Percentiles rank a stretch among this genome's conserved stretches.
Conservation (phyloP, 2,888 invertebrate species). For the Campoletis raptor region DNA sequence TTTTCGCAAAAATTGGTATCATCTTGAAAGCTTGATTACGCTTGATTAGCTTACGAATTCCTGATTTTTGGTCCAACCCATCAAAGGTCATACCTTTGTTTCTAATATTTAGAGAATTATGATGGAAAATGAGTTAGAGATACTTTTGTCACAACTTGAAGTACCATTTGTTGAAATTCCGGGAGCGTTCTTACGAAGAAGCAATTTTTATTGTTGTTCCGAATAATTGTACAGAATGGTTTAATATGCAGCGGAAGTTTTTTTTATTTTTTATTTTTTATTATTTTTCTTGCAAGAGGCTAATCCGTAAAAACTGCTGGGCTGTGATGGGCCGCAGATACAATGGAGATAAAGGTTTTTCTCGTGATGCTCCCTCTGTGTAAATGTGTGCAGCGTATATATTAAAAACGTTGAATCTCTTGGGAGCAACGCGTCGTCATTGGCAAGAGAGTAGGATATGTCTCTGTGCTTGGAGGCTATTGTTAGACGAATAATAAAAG, state of each 20-base stretch:
- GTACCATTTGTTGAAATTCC: background rate
- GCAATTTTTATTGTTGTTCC: background rate
- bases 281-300: conserved; percentile 25
- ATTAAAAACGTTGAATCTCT: conserved; percentile 59
- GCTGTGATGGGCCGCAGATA: background rate
- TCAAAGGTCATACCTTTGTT: background rate
- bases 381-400: conserved; percentile 35
- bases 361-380: conserved; percentile 16
- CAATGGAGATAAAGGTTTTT: conserved; percentile 31
- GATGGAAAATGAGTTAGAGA: background rate
- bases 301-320: conserved; percentile 25
- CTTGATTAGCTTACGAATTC: background rate
- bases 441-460: conserved; percentile 56
- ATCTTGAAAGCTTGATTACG: background rate
- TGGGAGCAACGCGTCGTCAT: conserved; percentile 56
- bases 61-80: background rate
- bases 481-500: conserved; percentile 63
- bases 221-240: background rate
- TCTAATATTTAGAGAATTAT: background rate
- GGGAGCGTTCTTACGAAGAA: background rate
- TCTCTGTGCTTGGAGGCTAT: conserved; percentile 51
- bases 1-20: background rate
- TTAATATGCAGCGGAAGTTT: background rate
- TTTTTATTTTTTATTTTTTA: background rate
- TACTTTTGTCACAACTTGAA: background rate